Conservation (phyloP, 2,797 vertebrate species). For the Buceros bicornis region DNA sequence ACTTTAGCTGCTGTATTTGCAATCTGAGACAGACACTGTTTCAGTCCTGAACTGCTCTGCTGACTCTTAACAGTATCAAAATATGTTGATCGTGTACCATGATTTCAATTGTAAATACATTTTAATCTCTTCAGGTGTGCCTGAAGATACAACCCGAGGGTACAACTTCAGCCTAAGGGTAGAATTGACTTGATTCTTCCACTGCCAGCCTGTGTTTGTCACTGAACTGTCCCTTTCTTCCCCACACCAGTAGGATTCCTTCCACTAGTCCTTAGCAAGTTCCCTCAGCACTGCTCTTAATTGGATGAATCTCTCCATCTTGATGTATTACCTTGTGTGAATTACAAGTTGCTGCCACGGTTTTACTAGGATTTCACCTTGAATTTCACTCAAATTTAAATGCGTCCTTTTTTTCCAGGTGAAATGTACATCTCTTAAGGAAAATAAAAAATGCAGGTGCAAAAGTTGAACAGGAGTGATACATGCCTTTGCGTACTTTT, state of each 20-base stretch:
- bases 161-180: not conserved
- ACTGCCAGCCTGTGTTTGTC: not conserved
- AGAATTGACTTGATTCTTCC: not conserved
- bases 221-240: not conserved
- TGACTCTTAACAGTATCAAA: not conserved
- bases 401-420: not conserved
- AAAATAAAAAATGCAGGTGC: not conserved
- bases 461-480: not conserved
- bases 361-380: not conserved
- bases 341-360: not conserved
- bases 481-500: not conserved
- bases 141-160: no score
- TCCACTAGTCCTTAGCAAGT: not conserved
- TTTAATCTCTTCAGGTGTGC: not conserved
- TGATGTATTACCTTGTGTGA: not conserved
- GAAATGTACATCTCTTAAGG: not conserved
- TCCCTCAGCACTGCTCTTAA: not conserved
- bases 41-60: not conserved
- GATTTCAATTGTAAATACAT: not conserved
- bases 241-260: not conserved
- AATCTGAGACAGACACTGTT: not conserved
- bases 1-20: not conserved
- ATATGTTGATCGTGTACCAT: accelerated
- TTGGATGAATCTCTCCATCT: not conserved
- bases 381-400: not conserved